phyloP scores from a whole-genome alignment of 92 coral and sea anemone genomes.

The Diadumene lineata region DNA sequence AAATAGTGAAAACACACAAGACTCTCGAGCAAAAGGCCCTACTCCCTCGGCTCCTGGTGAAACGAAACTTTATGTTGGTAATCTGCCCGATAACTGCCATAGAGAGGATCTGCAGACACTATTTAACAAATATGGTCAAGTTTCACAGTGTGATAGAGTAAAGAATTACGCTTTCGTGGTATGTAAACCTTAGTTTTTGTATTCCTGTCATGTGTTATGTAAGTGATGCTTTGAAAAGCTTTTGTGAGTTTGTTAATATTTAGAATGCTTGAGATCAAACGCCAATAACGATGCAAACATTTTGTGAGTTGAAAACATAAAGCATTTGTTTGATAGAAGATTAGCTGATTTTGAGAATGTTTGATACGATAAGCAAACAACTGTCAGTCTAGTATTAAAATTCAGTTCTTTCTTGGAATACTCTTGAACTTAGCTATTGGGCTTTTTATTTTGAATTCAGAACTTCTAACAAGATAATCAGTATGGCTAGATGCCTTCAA shows the following conservation, averaged over 20 bases:
- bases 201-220: background rate
- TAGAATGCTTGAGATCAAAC: too few relatives aligned
- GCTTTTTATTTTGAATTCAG: too few relatives aligned
- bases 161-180: conserved; percentile 98
- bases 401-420: too few relatives aligned
- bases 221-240: background rate
- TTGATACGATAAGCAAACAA: too few relatives aligned
- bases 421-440: too few relatives aligned
- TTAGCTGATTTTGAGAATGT: too few relatives aligned
- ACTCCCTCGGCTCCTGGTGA: conserved; percentile 38
- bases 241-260: background rate
- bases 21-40: conserved; percentile 8
- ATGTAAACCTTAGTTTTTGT: conserved; percentile 20
- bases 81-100: conserved; percentile 88
- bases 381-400: too few relatives aligned
- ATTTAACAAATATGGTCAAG: conserved; percentile 82
- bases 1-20: conserved; percentile 18
- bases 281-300: too few relatives aligned
- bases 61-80: conserved; percentile 84
- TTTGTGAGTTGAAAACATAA: too few relatives aligned
- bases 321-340: too few relatives aligned
- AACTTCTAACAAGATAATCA: too few relatives aligned
- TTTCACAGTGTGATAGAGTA: conserved; percentile 91
- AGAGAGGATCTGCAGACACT: conserved; percentile 68
- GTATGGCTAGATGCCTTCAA: too few relatives aligned